Percentiles rank a stretch among this genome's conserved stretches.
Conservation (phyloP, 2,888 invertebrate genomes). For the Eupithecia abbreviata region DNA sequence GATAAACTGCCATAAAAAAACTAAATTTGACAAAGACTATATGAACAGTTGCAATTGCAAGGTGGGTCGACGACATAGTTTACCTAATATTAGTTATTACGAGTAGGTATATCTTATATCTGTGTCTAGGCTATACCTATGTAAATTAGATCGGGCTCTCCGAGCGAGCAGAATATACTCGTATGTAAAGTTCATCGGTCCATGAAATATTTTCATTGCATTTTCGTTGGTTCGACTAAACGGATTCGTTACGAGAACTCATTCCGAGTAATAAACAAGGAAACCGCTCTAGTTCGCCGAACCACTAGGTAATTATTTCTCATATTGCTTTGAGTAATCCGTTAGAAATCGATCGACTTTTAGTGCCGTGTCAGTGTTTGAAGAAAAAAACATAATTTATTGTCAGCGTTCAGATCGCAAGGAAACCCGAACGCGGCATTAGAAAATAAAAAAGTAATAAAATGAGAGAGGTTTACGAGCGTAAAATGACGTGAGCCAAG, state of each 20-base stretch:
- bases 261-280: slow-evolving; percentile 79
- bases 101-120: too few relatives aligned
- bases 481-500: slow-evolving; percentile 79
- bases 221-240: slow-evolving; percentile 43
- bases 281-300: slow-evolving; percentile 78
- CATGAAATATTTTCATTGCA: slow-evolving; percentile 27
- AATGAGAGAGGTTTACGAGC: slow-evolving; percentile 81
- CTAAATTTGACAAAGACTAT: too few relatives aligned
- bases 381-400: slow-evolving; percentile 82
- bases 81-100: too few relatives aligned
- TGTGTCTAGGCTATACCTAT: not conserved
- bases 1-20: too few relatives aligned
- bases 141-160: not conserved
- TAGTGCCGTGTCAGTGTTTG: slow-evolving; percentile 83
- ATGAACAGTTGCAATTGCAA: too few relatives aligned
- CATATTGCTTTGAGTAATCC: slow-evolving; percentile 81
- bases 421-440: slow-evolving; percentile 79
- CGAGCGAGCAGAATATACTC: not conserved
- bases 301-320: slow-evolving; percentile 76
- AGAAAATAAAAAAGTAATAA: slow-evolving; percentile 83
- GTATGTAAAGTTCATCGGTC: slow-evolving; percentile 13
- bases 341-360: slow-evolving; percentile 83
- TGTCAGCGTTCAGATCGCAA: slow-evolving; percentile 80
- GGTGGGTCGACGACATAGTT: too few relatives aligned
- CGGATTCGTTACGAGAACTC: slow-evolving; percentile 64